A percentile compares a stretch with the other conserved stretches of the same genome.
These are phyloP conservation scores for Pseudomyrmex dendroicus DNA, from an alignment of 1,140 invertebrate genomes.

Conservation along the genomic window DNA sequence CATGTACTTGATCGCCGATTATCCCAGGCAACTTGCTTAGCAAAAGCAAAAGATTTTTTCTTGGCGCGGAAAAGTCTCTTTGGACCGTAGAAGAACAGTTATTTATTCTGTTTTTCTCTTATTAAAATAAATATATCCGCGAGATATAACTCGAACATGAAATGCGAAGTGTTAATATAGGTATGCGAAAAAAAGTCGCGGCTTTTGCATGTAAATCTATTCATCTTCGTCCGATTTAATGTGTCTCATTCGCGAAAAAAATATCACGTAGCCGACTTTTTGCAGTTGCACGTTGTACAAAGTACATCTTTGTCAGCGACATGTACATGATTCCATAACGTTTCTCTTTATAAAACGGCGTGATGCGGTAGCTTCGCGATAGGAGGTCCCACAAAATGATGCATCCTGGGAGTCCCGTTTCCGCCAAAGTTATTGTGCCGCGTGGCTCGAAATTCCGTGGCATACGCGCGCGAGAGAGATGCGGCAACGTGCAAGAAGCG, in stretches of 20 bases:
- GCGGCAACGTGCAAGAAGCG: slow-evolving; percentile 38
- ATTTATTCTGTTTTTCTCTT: background rate
- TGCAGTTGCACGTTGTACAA: background rate
- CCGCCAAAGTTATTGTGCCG: slow-evolving; percentile 42
- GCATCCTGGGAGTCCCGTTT: slow-evolving; percentile 50
- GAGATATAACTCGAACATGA: slow-evolving; percentile 34
- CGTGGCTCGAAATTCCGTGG: slow-evolving; percentile 35
- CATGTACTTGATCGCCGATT: slow-evolving; percentile 62
- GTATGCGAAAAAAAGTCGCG: background rate
- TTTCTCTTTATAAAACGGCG: slow-evolving; percentile 11
- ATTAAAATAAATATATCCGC: slow-evolving; percentile 37
- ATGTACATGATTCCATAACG: slow-evolving; percentile 7
- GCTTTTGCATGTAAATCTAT: slow-evolving; percentile 32
- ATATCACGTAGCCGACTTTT: background rate
- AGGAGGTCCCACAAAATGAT: slow-evolving; percentile 26
- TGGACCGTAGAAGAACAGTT: background rate
- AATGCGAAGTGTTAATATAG: slow-evolving; percentile 27
- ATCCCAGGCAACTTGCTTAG: slow-evolving; percentile 49
- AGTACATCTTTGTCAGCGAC: background rate
- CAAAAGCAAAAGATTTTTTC: slow-evolving; percentile 8
- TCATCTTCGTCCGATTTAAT: slow-evolving; percentile 43
- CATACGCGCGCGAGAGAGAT: background rate
- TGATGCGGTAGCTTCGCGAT: slow-evolving; percentile 1
- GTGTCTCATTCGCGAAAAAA: slow-evolving; percentile 2
- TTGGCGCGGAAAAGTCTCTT: background rate